Evolutionary conservation across 92 coral and sea anemone genomes (phyloP).

Genomic region (Zoanthus solanderi): DNA sequence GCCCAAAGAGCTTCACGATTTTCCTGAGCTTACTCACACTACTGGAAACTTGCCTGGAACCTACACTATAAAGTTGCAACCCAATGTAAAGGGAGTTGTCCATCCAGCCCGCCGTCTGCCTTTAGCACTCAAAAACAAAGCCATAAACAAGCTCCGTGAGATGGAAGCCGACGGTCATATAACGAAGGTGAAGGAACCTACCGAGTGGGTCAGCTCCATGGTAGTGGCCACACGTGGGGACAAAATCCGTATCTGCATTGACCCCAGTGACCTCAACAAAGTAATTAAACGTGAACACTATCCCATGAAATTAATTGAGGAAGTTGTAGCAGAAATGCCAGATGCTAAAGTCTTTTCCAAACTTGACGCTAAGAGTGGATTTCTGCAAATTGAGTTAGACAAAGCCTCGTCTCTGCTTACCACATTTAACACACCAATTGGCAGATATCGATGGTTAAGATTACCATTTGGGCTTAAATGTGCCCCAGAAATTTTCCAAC

Average conservation of each 20-base stretch:
- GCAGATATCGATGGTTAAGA: too few relatives aligned
- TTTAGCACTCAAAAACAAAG: background rate
- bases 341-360: too few relatives aligned
- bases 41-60: conserved; percentile 12
- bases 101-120: conserved; percentile 17
- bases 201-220: conserved; percentile 36
- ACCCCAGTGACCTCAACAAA: too few relatives aligned
- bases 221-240: background rate
- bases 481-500: too few relatives aligned
- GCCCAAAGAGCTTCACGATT: conserved; percentile 40
- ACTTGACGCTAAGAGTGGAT: too few relatives aligned
- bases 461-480: too few relatives aligned
- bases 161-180: background rate
- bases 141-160: background rate
- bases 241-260: too few relatives aligned
- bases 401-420: too few relatives aligned
- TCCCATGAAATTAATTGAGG: background rate
- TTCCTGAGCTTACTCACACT: conserved; percentile 11
- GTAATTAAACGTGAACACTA: too few relatives aligned
- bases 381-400: too few relatives aligned
- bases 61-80: conserved; percentile 12
- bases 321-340: too few relatives aligned
- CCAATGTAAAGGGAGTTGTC: conserved; percentile 7
- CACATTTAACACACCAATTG: too few relatives aligned
- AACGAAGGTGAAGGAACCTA: conserved; percentile 10